Evolutionary conservation across 2,113 vertebrate genomes (phyloP), one percentile per base, ranked within the genome.

Genomic region (Hylia prasina): DNA sequence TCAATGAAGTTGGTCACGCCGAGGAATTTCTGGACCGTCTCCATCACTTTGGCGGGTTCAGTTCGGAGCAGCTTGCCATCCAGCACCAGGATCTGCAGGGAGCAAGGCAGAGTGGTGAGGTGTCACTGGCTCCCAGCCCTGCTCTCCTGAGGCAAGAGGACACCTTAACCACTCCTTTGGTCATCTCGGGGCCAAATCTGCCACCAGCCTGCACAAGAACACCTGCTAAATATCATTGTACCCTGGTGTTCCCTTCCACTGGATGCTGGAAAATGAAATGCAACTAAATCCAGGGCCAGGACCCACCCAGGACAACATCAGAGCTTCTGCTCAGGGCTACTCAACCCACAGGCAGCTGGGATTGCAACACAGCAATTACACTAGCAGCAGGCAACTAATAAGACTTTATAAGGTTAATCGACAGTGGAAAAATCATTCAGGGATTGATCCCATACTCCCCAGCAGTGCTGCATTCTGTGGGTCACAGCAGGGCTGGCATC

Each of bases 51-150:
- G 87, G 99, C 99, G 1, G 99, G 99, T 94, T 99, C 99, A 0
- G 99, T 99, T 89, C 99, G 99, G 75, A 99, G 98, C 97, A 99
- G 97, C 95, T 99, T 99, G 60, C 99, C 99, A 24, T 99, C 99
- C 97, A 99, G 97, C 84, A 99, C 99, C 83, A 99, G 97, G 95
- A 99, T 97, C 99, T 99, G 96, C 53, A 85, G 47, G 82, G 75
- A 83, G 37, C 61, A 58, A 84, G 54, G 72, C 37, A 54, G 11
- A 44, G 14, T 1, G 0, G 13, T 60, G 69, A 60, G 42, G 24
- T 37, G 87, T 39, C 3, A 7, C 33, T 50, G 69, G 31, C 64
- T 93, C 39, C 60, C 30, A 79, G 54, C n/a, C 33, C 42, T 17
- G 47, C 47, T 79, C 73, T 61, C 50, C 66, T 39, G 31, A 60